Percentiles rank a stretch among this genome's conserved stretches.
Evolutionary conservation across 2,113 vertebrate species (phyloP).

Genomic region (Abramis brama): DNA sequence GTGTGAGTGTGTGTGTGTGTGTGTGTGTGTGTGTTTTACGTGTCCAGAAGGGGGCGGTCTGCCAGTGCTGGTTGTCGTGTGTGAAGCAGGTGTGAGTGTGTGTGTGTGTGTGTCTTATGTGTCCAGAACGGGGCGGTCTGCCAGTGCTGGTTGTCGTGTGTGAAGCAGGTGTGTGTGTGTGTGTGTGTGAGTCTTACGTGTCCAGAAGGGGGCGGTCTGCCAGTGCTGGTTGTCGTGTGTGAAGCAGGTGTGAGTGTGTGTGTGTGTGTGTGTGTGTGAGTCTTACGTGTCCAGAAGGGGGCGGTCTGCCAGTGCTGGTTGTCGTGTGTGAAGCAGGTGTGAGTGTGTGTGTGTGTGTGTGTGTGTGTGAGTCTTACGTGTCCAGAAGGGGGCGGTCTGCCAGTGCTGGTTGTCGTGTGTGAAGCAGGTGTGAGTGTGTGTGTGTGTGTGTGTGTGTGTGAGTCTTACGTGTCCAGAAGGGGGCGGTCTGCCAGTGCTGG

Average conservation of each 20-base stretch:
- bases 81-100: not conserved
- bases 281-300: no score
- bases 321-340: no score
- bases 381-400: constrained; percentile 87
- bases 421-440: no score
- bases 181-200: constrained; percentile 71
- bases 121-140: constrained; percentile 93
- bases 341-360: not conserved
- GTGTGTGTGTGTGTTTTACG: no score
- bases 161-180: constrained; percentile 84
- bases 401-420: no score
- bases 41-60: no score
- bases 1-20: no score
- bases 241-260: constrained; percentile 81
- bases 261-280: no score
- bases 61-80: no score
- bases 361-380: constrained; percentile 82
- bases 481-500: constrained; percentile 95
- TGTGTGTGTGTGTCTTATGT: constrained; percentile 67
- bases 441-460: constrained; percentile 1
- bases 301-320: no score
- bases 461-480: constrained; percentile 87
- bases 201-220: no score
- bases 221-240: no score
- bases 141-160: constrained; percentile 97